Evolutionary conservation across 1,140 invertebrate species (phyloP).

Genomic region (Telenomus remus): DNA sequence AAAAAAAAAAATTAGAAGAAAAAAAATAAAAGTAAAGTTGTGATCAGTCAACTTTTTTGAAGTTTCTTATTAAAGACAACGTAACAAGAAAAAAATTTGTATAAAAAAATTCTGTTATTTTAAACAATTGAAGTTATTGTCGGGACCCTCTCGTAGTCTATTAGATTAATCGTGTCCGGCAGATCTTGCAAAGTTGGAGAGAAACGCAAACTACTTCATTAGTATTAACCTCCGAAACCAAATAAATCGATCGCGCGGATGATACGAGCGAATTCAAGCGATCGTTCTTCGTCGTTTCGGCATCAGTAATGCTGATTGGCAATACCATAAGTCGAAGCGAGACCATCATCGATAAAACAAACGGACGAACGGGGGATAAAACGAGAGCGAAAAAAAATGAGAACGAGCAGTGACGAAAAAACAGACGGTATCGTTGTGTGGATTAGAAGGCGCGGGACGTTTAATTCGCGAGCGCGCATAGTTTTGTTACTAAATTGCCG

Average conservation of each 20-base stretch:
- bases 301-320: constrained; percentile 34
- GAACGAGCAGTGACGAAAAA: constrained; percentile 20
- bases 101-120: too few relatives aligned
- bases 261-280: constrained; percentile 12
- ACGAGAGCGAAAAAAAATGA: background rate
- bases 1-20: too few relatives aligned
- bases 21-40: too few relatives aligned
- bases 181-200: constrained; percentile 21
- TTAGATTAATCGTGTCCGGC: background rate
- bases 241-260: constrained; percentile 20
- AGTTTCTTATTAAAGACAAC: too few relatives aligned
- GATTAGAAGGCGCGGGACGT: constrained; percentile 52
- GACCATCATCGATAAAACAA: background rate
- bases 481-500: constrained; percentile 61
- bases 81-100: too few relatives aligned
- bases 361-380: background rate
- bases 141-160: constrained; percentile 19
- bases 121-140: too few relatives aligned
- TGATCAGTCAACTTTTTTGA: too few relatives aligned
- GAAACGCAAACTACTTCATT: constrained; percentile 29
- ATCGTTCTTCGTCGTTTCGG: constrained; percentile 13
- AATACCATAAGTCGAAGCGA: constrained; percentile 22
- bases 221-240: too few relatives aligned
- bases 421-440: constrained; percentile 34
- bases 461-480: constrained; percentile 61